phyloP scores from a whole-genome alignment of 2,797 vertebrate species.

The Cyprinella venusta region DNA sequence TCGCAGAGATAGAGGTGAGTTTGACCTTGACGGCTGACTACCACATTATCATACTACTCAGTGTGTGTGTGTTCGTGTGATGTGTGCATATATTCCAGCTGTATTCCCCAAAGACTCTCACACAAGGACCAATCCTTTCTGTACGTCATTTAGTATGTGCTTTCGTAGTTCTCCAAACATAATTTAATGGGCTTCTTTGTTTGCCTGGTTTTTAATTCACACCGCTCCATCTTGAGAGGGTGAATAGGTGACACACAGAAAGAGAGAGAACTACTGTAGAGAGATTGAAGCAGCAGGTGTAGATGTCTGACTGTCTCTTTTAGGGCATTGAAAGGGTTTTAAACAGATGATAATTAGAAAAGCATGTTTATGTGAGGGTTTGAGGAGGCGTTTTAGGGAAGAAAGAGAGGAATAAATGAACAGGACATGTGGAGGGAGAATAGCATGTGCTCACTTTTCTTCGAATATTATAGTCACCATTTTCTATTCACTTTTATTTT shows the following conservation, averaged over 20 bases:
- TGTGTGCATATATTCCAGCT: slow-evolving; percentile 7
- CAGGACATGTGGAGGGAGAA: background rate
- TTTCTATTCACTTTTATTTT: background rate
- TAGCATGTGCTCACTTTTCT: background rate
- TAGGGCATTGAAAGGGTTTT: background rate
- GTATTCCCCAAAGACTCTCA: slow-evolving; percentile 30
- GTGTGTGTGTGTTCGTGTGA: slow-evolving; percentile 13
- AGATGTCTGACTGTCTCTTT: background rate
- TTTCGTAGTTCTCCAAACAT: slow-evolving; percentile 31
- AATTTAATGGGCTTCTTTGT: slow-evolving; percentile 51
- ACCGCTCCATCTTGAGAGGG: background rate
- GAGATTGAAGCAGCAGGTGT: slow-evolving; percentile 18
- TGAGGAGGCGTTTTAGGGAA: background rate
- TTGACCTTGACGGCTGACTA: slow-evolving; percentile 15
- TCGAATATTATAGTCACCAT: background rate
- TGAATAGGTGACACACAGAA: slow-evolving; percentile 2
- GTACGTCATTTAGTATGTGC: slow-evolving; percentile 32
- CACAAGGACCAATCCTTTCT: background rate
- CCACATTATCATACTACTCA: slow-evolving; percentile 55
- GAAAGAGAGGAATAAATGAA: background rate
- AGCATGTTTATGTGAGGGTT: background rate
- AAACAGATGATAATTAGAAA: background rate
- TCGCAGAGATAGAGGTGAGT: slow-evolving; percentile 10
- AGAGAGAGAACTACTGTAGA: slow-evolving; percentile 3
- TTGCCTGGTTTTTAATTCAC: slow-evolving; percentile 49